These are phyloP conservation scores for Creontiades dilutus DNA, from an alignment of 2,888 invertebrate species.

Conservation along the genomic window DNA sequence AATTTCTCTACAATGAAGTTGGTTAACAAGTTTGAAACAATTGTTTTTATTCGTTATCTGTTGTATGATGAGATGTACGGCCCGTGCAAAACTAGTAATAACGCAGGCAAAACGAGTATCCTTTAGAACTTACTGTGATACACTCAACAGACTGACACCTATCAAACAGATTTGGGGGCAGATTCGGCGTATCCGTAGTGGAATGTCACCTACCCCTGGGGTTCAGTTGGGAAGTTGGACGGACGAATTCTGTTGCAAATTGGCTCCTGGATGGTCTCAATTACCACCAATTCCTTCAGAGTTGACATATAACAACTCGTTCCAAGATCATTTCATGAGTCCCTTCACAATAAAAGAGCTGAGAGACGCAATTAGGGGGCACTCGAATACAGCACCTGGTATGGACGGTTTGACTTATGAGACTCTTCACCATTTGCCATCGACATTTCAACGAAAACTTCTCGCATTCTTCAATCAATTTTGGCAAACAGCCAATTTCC, in stretches of 20 bases:
- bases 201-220: background rate
- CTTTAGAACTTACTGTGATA: slow-evolving; percentile 20
- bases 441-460: background rate
- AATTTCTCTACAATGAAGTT: too few relatives aligned
- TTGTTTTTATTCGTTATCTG: too few relatives aligned
- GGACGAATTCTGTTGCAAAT: slow-evolving; percentile 56
- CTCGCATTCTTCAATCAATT: background rate
- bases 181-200: background rate
- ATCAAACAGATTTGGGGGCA: slow-evolving; percentile 27
- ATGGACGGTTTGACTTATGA: background rate
- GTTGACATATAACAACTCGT: background rate
- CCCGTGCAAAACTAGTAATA: background rate
- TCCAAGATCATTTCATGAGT: background rate
- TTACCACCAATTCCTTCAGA: background rate
- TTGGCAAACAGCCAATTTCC: background rate
- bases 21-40: too few relatives aligned
- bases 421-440: background rate
- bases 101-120: background rate
- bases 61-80: too few relatives aligned
- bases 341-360: background rate
- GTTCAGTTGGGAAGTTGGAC: background rate
- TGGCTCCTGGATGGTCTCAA: background rate
- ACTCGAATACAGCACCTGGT: background rate
- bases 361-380: background rate
- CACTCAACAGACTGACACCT: background rate